Evolutionary conservation across 2,797 vertebrate genomes (phyloP).

Genomic region (Sebastiscus tertius): DNA sequence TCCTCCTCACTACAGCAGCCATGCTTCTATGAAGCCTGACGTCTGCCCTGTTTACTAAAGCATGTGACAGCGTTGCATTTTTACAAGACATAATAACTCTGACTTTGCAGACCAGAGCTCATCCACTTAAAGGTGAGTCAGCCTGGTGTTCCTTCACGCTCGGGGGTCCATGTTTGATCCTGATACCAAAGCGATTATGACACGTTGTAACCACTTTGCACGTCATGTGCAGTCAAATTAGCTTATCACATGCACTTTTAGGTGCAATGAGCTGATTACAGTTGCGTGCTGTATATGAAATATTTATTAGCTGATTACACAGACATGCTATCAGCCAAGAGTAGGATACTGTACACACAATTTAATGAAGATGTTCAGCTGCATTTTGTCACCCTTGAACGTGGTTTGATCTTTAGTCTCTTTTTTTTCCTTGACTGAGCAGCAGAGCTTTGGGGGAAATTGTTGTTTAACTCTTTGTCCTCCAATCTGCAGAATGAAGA

Average conservation of each 20-base stretch:
- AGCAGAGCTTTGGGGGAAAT: slow-evolving; percentile 27
- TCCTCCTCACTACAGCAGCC: slow-evolving; percentile 54
- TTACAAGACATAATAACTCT: slow-evolving; percentile 43
- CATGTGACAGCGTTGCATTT: slow-evolving; percentile 50
- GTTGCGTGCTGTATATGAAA: slow-evolving; percentile 33
- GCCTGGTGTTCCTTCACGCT: slow-evolving; percentile 1
- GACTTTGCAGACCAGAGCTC: slow-evolving; percentile 30
- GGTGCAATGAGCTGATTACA: slow-evolving; percentile 6
- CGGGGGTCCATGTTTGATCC: background rate
- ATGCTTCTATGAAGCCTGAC: slow-evolving; percentile 40
- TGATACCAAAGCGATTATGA: slow-evolving; percentile 13
- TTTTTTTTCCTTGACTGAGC: slow-evolving; percentile 47
- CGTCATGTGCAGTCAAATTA: slow-evolving; percentile 20
- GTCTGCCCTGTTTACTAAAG: slow-evolving; percentile 61
- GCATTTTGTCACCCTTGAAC: slow-evolving; percentile 31
- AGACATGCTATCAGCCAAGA: background rate
- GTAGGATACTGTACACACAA: background rate
- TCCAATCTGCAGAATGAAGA: slow-evolving; percentile 10
- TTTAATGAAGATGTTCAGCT: slow-evolving; percentile 25
- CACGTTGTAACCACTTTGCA: slow-evolving; percentile 17
- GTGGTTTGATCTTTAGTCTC: slow-evolving; percentile 21
- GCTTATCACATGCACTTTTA: slow-evolving; percentile 1
- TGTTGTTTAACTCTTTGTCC: slow-evolving; percentile 34
- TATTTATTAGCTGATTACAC: slow-evolving; percentile 42
- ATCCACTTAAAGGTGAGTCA: slow-evolving; percentile 18